Evolutionary conservation across 2,797 vertebrate genomes (phyloP).

Genomic region (Lacerta agilis): DNA sequence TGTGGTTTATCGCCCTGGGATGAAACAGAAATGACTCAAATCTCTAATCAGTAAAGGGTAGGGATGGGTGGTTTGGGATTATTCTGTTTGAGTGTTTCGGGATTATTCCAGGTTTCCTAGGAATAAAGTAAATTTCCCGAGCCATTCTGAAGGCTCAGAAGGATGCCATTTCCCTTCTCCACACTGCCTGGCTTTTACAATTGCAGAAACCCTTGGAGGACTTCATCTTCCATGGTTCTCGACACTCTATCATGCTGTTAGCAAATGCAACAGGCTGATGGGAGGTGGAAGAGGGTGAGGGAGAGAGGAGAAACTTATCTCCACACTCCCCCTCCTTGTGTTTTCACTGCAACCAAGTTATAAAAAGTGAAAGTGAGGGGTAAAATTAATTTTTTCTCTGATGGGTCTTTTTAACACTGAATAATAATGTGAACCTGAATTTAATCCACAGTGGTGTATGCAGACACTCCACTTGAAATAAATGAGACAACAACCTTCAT

Average conservation of each 20-base stretch:
- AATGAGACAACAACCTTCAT: neutral
- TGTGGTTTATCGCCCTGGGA: neutral
- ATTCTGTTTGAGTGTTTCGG: neutral
- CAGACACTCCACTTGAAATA: neutral
- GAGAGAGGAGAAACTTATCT: neutral
- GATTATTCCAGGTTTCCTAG: neutral
- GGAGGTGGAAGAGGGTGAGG: neutral
- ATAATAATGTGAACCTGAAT: neutral
- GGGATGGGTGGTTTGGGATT: neutral
- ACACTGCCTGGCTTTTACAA: neutral
- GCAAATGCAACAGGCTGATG: neutral
- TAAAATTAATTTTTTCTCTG: too few relatives aligned
- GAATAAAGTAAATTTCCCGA: neutral
- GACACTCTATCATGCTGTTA: neutral
- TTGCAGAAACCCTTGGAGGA: neutral
- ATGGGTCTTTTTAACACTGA: neutral
- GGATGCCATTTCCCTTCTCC: neutral
- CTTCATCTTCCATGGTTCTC: neutral
- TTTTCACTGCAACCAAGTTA: neutral
- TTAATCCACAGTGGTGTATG: neutral
- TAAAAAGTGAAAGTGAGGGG: too few relatives aligned
- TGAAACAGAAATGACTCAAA: neutral
- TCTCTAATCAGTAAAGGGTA: neutral
- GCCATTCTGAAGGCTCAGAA: neutral
- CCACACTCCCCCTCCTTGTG: neutral